Evolutionary conservation across 92 coral and sea anemone species (phyloP).

Genomic region (Plumapathes pennacea): DNA sequence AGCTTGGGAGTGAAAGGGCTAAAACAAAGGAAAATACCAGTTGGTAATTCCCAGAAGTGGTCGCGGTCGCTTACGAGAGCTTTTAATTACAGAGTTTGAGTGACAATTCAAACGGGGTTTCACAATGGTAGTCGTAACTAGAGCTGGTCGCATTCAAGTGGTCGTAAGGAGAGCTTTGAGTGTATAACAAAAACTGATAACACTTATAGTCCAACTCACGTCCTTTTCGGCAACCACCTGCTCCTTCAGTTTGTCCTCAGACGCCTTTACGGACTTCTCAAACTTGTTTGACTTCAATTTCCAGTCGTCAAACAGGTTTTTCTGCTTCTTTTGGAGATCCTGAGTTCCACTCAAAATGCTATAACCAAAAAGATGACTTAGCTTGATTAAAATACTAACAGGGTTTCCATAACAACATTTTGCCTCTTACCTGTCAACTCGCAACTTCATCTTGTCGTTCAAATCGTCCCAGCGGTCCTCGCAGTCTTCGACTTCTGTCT

Average conservation of each 20-base stretch:
- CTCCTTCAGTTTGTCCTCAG: constrained; percentile 59
- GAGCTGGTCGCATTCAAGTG: too few relatives aligned
- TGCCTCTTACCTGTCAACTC: constrained; percentile 59
- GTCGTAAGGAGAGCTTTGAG: too few relatives aligned
- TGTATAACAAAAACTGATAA: too few relatives aligned
- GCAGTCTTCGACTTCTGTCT: constrained; percentile 61
- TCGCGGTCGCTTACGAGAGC: too few relatives aligned
- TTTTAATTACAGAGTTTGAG: too few relatives aligned
- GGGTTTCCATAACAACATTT: neutral
- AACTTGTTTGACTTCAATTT: constrained; percentile 61
- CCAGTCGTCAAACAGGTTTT: constrained; percentile 75
- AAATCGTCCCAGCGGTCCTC: constrained; percentile 75
- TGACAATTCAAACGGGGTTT: too few relatives aligned
- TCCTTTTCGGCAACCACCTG: constrained; percentile 46
- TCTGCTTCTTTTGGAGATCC: constrained; percentile 61
- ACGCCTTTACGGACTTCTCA: constrained; percentile 56
- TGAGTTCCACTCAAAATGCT: constrained; percentile 54
- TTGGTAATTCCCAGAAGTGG: too few relatives aligned
- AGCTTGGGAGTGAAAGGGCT: too few relatives aligned
- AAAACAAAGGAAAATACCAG: too few relatives aligned
- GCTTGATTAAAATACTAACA: too few relatives aligned
- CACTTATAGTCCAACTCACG: too few relatives aligned
- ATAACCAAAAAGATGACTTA: neutral
- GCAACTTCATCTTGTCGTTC: constrained; percentile 57
- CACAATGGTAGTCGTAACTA: too few relatives aligned